Base-by-base conservation (phyloP, 2,888 invertebrate species). In the Lysandra coridon region DNA sequence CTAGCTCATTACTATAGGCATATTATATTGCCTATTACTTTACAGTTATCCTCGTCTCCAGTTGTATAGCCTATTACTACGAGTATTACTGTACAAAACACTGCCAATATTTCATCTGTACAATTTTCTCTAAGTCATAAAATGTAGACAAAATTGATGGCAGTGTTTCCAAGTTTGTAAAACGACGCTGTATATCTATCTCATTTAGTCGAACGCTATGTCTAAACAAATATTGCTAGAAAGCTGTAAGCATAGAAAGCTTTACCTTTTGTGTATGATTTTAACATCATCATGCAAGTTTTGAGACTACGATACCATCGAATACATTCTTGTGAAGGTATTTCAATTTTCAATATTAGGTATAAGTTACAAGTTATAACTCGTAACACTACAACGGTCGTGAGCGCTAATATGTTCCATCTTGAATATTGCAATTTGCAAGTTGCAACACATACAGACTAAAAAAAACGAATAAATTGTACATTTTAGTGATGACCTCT, bases 171-270 rank as follows among this genome's bases (percentile, higher is more conserved):
- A 30, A 64, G 64, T 30, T 14, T 17, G 69, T 12, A 7, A 33
- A 69, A 69, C 37, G 33, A 69, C 69, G 33, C 30, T 14, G 69
- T 2, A 14, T 69, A 33, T 62, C 60, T 62, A 57, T 57, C 53
- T 57, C 14, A 12, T 69, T 33, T 69, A 33, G 33, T 69, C 33
- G 69, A 17, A 69, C 33, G 14, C 12, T 64, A 62, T 62, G 64
- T 64, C 33, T 69, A 14, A 37, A 17, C 69, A 69, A 69, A 69
- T 69, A 69, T 69, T 69, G 33, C 33, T 69, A 69, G 69, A 69
- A 69, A 69, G 69, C 33, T 69, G 69, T 17, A 69, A 33, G 30
- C 64, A 30, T 30, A 69, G 69, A 69, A 69, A 69, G 69, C 33
- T 37, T 69, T 33, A 69, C 69, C 69, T 69, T 69, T 69, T 69